A percentile compares a stretch with the other conserved stretches of the same genome.
Evolutionary conservation across 2,113 vertebrate genomes (phyloP).

Genomic region (Pipa parva): DNA sequence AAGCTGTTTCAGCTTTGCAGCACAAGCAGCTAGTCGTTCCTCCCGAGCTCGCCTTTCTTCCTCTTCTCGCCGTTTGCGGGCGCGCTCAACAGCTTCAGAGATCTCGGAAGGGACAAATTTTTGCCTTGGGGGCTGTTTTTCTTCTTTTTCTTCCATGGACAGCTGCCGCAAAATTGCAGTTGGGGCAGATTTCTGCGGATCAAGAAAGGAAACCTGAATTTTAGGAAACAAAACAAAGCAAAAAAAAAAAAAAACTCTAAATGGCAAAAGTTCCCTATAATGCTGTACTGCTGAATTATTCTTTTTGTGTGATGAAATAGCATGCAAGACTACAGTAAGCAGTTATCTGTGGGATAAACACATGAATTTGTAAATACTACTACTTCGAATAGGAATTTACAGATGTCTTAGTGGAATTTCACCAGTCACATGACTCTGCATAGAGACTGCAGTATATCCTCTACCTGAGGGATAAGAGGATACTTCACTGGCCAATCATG

Average conservation of each 20-base stretch:
- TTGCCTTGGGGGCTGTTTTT: slow-evolving; percentile 73
- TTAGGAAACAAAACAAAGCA: not conserved
- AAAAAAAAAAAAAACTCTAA: too few species aligned
- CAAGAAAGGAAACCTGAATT: not conserved
- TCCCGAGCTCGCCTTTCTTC: slow-evolving; percentile 88
- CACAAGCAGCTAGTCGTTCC: slow-evolving; percentile 88
- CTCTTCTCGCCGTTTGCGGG: slow-evolving; percentile 84
- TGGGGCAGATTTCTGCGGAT: slow-evolving; percentile 60
- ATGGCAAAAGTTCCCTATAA: not conserved
- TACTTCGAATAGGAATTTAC: too few species aligned
- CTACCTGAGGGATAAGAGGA: too few species aligned
- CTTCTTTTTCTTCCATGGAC: slow-evolving; percentile 77
- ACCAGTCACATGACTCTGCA: too few species aligned
- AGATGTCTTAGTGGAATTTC: too few species aligned
- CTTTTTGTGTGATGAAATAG: too few species aligned
- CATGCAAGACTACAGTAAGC: too few species aligned
- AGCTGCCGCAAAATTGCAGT: slow-evolving; percentile 63
- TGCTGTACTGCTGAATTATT: too few species aligned
- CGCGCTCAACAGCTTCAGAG: slow-evolving; percentile 89
- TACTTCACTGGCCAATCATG: too few species aligned
- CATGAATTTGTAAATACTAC: too few species aligned
- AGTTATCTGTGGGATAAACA: too few species aligned
- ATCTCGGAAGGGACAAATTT: slow-evolving; percentile 86
- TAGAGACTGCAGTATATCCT: too few species aligned
- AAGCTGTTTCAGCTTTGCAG: slow-evolving; percentile 92